phyloP scores from a whole-genome alignment of 1,140 invertebrate genomes.

The Frieseomelitta varia region DNA sequence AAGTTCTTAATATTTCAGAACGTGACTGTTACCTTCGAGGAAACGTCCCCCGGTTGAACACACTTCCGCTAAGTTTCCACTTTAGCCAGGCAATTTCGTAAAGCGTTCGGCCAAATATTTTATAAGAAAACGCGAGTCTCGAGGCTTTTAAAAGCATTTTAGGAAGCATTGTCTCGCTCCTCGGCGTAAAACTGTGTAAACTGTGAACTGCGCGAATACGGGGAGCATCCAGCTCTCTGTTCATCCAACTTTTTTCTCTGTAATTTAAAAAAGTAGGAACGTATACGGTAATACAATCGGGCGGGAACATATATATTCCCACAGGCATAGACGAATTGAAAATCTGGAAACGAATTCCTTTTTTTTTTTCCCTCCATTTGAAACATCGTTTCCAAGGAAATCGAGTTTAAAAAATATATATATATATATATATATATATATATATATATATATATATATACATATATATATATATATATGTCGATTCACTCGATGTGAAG shows the following conservation, averaged over 20 bases:
- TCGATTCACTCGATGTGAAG: not conserved
- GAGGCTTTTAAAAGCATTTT: conserved; percentile 7
- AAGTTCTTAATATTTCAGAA: not conserved
- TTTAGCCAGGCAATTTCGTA: not conserved
- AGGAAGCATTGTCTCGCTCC: not conserved
- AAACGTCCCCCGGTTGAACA: not conserved
- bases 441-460: too few species aligned
- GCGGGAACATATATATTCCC: too few species aligned
- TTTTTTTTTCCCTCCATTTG: not conserved
- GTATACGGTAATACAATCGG: too few species aligned
- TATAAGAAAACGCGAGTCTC: conserved; percentile 16
- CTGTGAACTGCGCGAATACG: too few species aligned
- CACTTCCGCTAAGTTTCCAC: not conserved
- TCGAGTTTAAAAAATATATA: not conserved
- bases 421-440: too few species aligned
- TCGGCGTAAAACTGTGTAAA: not conserved
- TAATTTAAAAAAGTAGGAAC: too few species aligned
- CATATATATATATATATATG: too few species aligned
- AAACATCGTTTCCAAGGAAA: not conserved
- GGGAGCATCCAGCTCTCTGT: too few species aligned
- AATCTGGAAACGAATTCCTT: too few species aligned
- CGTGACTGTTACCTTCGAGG: not conserved
- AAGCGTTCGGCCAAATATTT: conserved; percentile 15
- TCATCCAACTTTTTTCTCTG: too few species aligned
- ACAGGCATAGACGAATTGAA: too few species aligned